Conservation (phyloP, 2,797 vertebrate genomes). For the Cygnus olor region DNA sequence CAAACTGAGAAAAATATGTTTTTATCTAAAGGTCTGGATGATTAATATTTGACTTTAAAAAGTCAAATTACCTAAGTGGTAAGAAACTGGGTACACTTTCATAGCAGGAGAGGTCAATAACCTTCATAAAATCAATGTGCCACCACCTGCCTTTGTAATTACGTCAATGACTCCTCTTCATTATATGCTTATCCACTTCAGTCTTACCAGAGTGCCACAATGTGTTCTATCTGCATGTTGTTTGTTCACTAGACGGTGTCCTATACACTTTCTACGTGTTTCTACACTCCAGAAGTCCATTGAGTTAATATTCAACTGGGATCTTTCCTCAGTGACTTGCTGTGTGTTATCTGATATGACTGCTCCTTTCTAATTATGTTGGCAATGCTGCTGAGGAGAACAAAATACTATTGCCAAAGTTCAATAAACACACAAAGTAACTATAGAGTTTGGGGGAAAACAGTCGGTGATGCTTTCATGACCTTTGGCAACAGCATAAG, state of each 20-base stretch:
- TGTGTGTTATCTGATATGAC: constrained; percentile 41
- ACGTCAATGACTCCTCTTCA: constrained; percentile 53
- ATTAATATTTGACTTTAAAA: constrained; percentile 41
- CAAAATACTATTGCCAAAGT: constrained; percentile 30
- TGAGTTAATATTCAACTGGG: constrained; percentile 66
- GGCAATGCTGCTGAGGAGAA: constrained; percentile 48
- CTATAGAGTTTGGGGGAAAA: constrained; percentile 55
- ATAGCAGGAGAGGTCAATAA: not conserved
- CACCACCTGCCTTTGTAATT: constrained; percentile 33
- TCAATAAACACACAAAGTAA: constrained; percentile 59
- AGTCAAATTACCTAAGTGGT: constrained; percentile 7
- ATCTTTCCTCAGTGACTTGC: constrained; percentile 34
- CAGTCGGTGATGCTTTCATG: constrained; percentile 7
- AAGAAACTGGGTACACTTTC: constrained; percentile 30
- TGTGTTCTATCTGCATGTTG: constrained; percentile 7
- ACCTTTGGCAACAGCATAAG: constrained; percentile 44
- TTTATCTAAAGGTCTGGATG: not conserved
- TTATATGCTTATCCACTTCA: not conserved
- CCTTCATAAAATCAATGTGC: constrained; percentile 27
- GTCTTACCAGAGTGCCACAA: not conserved
- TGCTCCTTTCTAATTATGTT: constrained; percentile 37
- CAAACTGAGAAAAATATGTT: not conserved
- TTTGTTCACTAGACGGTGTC: constrained; percentile 23
- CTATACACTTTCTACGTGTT: constrained; percentile 33
- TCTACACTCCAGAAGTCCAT: constrained; percentile 28